A percentile compares a stretch with the other conserved stretches of the same genome.
phyloP scores from a whole-genome alignment of 2,797 vertebrate species.

The Heteromormyrus szaboi region DNA sequence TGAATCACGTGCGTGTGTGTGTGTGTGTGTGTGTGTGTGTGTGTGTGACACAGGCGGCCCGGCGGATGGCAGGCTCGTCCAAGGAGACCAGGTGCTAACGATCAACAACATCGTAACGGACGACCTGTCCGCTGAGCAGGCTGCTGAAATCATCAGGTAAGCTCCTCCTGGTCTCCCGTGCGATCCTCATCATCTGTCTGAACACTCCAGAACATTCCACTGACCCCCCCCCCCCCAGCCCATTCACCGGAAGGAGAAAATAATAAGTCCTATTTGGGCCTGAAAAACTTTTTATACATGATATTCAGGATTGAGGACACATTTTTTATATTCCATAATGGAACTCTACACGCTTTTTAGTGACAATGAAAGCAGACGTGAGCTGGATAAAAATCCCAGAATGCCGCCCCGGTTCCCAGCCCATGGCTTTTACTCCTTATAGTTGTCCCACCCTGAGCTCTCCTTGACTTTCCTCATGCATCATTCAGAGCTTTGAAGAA shows the following conservation, averaged over 20 bases:
- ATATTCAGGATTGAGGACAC: not conserved
- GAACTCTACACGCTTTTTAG: not conserved
- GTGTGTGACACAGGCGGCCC: slow-evolving; percentile 56
- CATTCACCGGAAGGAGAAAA: not conserved
- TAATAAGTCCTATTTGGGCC: not conserved
- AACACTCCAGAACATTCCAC: not conserved
- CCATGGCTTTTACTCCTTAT: not conserved
- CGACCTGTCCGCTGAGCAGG: slow-evolving; percentile 66
- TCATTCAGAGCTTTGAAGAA: not conserved
- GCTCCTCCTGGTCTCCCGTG: not conserved
- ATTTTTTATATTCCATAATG: not conserved
- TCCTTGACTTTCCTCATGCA: not conserved
- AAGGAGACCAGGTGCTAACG: slow-evolving; percentile 80
- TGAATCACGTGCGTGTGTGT: not conserved
- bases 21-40: not conserved
- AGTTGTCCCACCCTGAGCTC: not conserved
- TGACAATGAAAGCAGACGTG: not conserved
- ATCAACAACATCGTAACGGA: slow-evolving; percentile 75
- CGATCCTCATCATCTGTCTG: no score
- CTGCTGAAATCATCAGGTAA: slow-evolving; percentile 77
- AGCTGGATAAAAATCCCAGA: not conserved
- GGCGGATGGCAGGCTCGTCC: slow-evolving; percentile 68
- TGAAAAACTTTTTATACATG: not conserved
- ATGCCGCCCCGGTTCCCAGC: not conserved
- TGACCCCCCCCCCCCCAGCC: not conserved